Evolutionary conservation across 2,888 invertebrate species (phyloP), one percentile per base, ranked within the genome.

Genomic region (Pachycephus smyrnensis): DNA sequence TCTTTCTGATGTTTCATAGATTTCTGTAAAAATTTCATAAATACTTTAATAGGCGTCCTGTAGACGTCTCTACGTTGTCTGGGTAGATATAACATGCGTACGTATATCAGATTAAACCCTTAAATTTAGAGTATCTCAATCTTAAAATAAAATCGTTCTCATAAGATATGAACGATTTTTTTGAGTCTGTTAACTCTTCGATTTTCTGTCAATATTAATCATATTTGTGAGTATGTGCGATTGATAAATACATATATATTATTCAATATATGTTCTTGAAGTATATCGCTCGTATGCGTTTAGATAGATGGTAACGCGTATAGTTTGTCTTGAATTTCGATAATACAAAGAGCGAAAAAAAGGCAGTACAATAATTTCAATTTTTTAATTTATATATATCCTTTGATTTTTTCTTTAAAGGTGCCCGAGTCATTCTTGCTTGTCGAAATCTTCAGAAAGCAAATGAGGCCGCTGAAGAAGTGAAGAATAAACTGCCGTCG

Each of bases 371-470:
- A 75, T n/a, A 68, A 30, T 30, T 35, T 69, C 15, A 33, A 31
- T 75, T 71, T 33, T 71, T 31, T 92, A 9, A 74, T 11, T 55
- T 55, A 9, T 55, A 55, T 55, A 55, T 9, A 9, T 55, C 55
- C 2, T 35, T 9, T 6, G 1, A 55, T 9, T 55, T 9, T 15
- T 55, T 23, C 9, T 55, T 23, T 23, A 55, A 55, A 89, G 90
- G 90, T 76, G 90, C 89, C 11, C 83, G 88, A 83, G 90, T 90
- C 3, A 92, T 94, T 76, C 82, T 94, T 82, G 94, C 93, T 3
- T 94, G 93, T 84, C 88, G 94, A 80, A 91, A 93, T 85, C n/a
- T 92, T 2, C 84, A 85, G 12, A 92, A 91, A 80, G 93, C 92
- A 0, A 88, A 92, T 55, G 85, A 86, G 74, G 93, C 93, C 23